Evolutionary conservation across 1,140 invertebrate species (phyloP), one percentile per base, ranked within the genome.

Genomic region (Pinna nobilis): DNA sequence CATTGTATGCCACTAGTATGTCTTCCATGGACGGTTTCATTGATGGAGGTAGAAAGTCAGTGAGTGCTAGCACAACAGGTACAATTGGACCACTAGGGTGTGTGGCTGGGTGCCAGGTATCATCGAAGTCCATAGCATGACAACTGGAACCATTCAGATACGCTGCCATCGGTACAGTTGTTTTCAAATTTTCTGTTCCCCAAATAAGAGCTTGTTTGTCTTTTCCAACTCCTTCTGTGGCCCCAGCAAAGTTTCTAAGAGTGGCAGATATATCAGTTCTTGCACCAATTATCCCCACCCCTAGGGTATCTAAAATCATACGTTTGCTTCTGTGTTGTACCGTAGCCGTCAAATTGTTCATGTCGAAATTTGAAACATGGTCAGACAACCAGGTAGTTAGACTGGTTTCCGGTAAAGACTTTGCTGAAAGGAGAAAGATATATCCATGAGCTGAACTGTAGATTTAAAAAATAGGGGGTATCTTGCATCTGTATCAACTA

Each of bases 41-140:
- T 7, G 69, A 67, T 11, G 53, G 53, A 0, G 76, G 74, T 53
- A 82, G 70, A 11, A 70, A 72, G 32, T 84, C 80, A 5, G 76
- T 77, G 44, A 85, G 66, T 11, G 84, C 79, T 20, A 85, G 9
- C 5, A 85, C 59, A 0, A 82, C 78, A 3, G 84, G 82, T n/a
- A 85, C 74, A 25, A 83, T 80, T 2, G 83, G 82, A 0, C 82
- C 81, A 70, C 82, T 83, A 0, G 83, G 83, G 33, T 85, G 83
- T 6, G 83, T 85, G n/a, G 83, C 80, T 35, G 83, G 83, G 49
- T 81, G 74, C 83, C 83, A 85, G 1, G 83, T 85, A 64, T 85
- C 83, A 44, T 85, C 83, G 72, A 85, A 83, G 57, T 85, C 83
- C 83, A 85, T 85, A 18, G 83, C 74, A 53, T 85, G 83, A 39